phyloP scores from a whole-genome alignment of 2,888 invertebrate species.

The Deilephila elpenor region DNA sequence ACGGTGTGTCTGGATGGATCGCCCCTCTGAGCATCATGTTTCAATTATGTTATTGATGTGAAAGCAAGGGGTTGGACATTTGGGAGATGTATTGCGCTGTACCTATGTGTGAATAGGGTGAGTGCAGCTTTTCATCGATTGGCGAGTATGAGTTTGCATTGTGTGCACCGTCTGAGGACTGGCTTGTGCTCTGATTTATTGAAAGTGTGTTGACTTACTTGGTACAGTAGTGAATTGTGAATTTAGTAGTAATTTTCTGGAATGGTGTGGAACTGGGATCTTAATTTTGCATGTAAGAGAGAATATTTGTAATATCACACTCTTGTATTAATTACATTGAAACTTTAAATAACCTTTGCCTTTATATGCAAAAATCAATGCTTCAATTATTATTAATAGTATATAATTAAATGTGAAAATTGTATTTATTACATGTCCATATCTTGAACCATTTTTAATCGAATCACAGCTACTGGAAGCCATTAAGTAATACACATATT shows the following conservation, averaged over 20 bases:
- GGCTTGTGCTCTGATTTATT: not conserved
- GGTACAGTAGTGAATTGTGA: not conserved
- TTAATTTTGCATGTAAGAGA: no score
- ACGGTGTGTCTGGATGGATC: not conserved
- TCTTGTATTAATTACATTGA: no score
- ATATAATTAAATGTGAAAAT: no score
- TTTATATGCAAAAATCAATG: no score
- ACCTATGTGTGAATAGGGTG: constrained; percentile 16
- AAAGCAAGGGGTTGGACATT: constrained; percentile 5
- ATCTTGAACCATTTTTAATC: no score
- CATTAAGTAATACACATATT: no score
- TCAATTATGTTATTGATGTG: constrained; percentile 18
- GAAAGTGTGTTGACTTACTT: not conserved
- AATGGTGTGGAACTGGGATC: no score
- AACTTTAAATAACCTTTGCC: no score
- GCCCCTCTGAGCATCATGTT: constrained; percentile 16
- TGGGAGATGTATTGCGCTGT: constrained; percentile 14
- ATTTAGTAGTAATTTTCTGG: not conserved
- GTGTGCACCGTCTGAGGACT: not conserved
- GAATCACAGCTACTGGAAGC: no score
- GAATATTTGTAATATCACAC: no score
- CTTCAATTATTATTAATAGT: no score
- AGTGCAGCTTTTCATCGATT: not conserved
- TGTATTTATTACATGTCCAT: no score
- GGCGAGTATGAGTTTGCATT: not conserved